Evolutionary conservation across 2,888 invertebrate genomes (phyloP).

Genomic region (Brachypalpus laphriformis): DNA sequence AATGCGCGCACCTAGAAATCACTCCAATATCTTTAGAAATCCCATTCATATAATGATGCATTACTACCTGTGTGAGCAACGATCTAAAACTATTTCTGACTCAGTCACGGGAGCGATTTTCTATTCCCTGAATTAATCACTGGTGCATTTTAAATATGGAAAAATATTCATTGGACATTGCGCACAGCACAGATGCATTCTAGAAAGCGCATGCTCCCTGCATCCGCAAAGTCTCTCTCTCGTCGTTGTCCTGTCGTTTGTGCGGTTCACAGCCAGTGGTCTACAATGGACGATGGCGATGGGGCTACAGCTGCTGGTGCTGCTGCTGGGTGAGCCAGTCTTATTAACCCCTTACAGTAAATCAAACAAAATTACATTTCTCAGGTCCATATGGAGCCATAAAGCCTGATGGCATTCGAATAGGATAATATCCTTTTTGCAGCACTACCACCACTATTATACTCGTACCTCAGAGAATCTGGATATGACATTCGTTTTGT

Average conservation of each 20-base stretch:
- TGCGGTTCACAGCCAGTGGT: slow-evolving; percentile 71
- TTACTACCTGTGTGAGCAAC: slow-evolving; percentile 40
- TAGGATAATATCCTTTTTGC: slow-evolving; percentile 71
- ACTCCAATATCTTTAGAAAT: slow-evolving; percentile 56
- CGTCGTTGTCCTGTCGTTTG: slow-evolving; percentile 50
- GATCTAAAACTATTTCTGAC: slow-evolving; percentile 50
- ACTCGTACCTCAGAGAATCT: slow-evolving; percentile 36
- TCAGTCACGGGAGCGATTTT: slow-evolving; percentile 61
- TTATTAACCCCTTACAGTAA: slow-evolving; percentile 74
- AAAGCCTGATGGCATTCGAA: slow-evolving; percentile 72
- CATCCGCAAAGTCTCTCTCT: slow-evolving; percentile 25
- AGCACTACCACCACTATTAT: slow-evolving; percentile 16
- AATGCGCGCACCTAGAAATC: slow-evolving; percentile 60
- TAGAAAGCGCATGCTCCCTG: slow-evolving; percentile 45
- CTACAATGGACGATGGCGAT: slow-evolving; percentile 47
- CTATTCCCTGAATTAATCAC: slow-evolving; percentile 72
- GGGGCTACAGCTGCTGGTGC: slow-evolving; percentile 55
- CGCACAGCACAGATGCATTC: slow-evolving; percentile 58
- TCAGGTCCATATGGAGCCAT: slow-evolving; percentile 73
- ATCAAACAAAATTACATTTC: slow-evolving; percentile 73
- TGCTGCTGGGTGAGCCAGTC: slow-evolving; percentile 70
- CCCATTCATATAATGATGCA: slow-evolving; percentile 57
- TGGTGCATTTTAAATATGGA: slow-evolving; percentile 70
- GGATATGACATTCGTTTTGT: slow-evolving; percentile 68
- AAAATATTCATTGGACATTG: slow-evolving; percentile 72